These are phyloP conservation scores for Epinephelus fuscoguttatus DNA, from an alignment of 2,113 vertebrate genomes.

Conservation along the genomic window DNA sequence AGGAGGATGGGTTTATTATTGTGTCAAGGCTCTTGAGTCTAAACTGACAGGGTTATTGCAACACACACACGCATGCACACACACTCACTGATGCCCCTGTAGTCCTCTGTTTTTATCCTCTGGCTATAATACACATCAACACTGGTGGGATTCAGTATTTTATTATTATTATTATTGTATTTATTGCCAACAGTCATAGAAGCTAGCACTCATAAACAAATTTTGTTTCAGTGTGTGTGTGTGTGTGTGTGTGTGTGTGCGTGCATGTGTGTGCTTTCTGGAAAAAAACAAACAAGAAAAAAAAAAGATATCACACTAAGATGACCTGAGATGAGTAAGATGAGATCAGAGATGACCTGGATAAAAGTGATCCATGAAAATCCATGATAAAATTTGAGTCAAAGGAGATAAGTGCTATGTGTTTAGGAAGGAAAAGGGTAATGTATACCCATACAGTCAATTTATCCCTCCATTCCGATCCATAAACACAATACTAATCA, in stretches of 20 bases:
- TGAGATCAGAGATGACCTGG: conserved; percentile 44
- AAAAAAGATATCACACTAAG: conserved; percentile 28
- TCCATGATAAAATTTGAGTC: not conserved
- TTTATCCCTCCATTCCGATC: not conserved
- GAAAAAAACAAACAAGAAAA: not conserved
- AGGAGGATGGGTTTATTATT: conserved; percentile 59
- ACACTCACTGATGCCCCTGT: not conserved
- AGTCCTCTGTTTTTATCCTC: conserved; percentile 35
- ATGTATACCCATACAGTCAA: not conserved
- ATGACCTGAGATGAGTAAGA: too few relatives aligned
- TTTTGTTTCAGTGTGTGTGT: conserved; percentile 30
- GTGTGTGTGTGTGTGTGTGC: not conserved
- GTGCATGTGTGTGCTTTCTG: not conserved
- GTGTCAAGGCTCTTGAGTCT: conserved; percentile 49
- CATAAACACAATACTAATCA: not conserved
- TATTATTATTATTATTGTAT: conserved; percentile 44
- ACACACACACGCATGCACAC: not conserved
- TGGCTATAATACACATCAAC: conserved; percentile 43
- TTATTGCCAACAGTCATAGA: conserved; percentile 33
- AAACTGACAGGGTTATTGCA: conserved; percentile 59
- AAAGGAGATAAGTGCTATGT: not conserved
- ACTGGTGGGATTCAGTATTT: conserved; percentile 32
- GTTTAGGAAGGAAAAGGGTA: not conserved
- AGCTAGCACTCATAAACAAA: conserved; percentile 36
- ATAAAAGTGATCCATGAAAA: conserved; percentile 41